These are phyloP conservation scores for Scelioninae gen. 2 DNA, from an alignment of 2,888 invertebrate genomes.

Conservation along the genomic window DNA sequence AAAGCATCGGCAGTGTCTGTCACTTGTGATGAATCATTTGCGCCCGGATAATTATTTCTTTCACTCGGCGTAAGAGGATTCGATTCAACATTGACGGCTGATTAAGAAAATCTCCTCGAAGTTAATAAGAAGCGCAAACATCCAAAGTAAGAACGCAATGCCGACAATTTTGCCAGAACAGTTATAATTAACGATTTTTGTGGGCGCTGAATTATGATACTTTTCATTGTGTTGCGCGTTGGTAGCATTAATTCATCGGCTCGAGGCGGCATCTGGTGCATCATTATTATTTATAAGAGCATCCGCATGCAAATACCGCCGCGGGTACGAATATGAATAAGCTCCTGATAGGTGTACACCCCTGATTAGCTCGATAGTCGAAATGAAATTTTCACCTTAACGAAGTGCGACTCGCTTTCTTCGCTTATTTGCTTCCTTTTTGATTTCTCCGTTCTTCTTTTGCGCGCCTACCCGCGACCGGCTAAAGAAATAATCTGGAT, in stretches of 20 bases:
- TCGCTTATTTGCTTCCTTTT: slow-evolving; percentile 48
- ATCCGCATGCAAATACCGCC: slow-evolving; percentile 55
- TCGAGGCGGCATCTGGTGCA: slow-evolving; percentile 58
- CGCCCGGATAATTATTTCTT: too few species aligned
- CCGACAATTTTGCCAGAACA: slow-evolving; percentile 37
- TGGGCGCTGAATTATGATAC: slow-evolving; percentile 48
- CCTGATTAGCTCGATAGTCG: slow-evolving; percentile 60
- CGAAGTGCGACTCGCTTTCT: slow-evolving; percentile 50
- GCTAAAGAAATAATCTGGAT: slow-evolving; percentile 50
- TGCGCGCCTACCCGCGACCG: slow-evolving; percentile 7
- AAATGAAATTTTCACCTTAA: slow-evolving; percentile 60
- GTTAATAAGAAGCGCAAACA: too few species aligned
- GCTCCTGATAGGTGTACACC: slow-evolving; percentile 57
- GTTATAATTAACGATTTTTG: slow-evolving; percentile 52
- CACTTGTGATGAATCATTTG: too few species aligned
- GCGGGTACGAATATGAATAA: slow-evolving; percentile 57
- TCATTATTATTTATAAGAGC: slow-evolving; percentile 61
- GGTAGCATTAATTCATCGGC: slow-evolving; percentile 59
- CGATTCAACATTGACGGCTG: too few species aligned
- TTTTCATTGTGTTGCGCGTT: slow-evolving; percentile 44
- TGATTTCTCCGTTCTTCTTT: slow-evolving; percentile 42
- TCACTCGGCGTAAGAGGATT: too few species aligned
- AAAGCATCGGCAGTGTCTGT: too few species aligned
- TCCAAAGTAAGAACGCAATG: slow-evolving; percentile 1
- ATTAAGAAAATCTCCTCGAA: too few species aligned